Base-by-base conservation (phyloP, 2,113 vertebrate species). In the Grallaria varia region DNA sequence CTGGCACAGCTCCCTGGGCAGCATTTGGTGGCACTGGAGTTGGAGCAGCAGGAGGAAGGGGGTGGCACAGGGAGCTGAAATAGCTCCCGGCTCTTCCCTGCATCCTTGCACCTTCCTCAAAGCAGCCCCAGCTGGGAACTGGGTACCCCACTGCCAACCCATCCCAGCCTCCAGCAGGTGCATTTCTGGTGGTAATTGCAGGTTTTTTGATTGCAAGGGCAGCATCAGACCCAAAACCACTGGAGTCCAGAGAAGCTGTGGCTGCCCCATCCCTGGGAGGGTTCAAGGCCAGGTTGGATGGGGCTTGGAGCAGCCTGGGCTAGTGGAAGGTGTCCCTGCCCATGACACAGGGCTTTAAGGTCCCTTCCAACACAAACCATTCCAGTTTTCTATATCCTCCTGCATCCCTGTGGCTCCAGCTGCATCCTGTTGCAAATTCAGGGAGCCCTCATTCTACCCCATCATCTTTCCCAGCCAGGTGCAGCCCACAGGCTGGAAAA, bases 61-160 rank as follows among this genome's bases (percentile, higher is more conserved):
- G 92, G 89, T 81, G 92, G 86, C 83, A 84, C 59, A 53, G 20
- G 82, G 56, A 94, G 78, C 92, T 33, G 58, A 92, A 94, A 94
- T 80, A 95, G 78, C 91, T 93, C 68, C 83, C 71, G 87, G 78
- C 90, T 95, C 84, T 90, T 84, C 63, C 73, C 39, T 66, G 13
- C 30, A 31, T 75, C 82, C 49, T 53, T 92, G 66, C 67, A 53
- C 45, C 24, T 39, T 91, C 67, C 62, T 91, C 62, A 74, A 79
- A 49, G 66, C 55, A 44, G 58, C 59, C 63, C 64, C 17, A 2
- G 42, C 53, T 84, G 73, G 67, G 58, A 80, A 31, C 56, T 45
- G 67, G 92, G 14, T 69, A 69, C 27, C 89, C 77, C 72, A 13
- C 31, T 60, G 78, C 78, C 81, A 71, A 3, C 56, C 56, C n/a